A percentile compares a stretch with the other conserved stretches of the same genome.
Conservation (phyloP, 2,113 vertebrate species). For the Cepphus grylle region DNA sequence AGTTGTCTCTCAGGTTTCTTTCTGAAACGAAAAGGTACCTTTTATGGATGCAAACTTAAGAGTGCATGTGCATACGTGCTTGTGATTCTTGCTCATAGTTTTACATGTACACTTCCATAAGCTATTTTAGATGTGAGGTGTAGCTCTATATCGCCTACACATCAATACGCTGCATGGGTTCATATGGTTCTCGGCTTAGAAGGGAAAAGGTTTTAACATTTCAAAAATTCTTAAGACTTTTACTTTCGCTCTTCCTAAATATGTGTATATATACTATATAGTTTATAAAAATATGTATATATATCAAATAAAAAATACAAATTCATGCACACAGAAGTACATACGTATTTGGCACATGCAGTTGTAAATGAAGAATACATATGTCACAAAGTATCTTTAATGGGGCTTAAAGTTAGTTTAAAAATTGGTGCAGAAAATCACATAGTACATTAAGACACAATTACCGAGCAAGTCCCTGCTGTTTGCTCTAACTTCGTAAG, state of each 20-base stretch:
- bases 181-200: background rate
- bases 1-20: background rate
- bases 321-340: background rate
- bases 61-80: background rate
- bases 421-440: background rate
- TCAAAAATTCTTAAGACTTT: background rate
- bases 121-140: background rate
- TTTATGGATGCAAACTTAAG: background rate
- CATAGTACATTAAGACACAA: background rate
- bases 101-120: background rate
- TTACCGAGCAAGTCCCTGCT: background rate
- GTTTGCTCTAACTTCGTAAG: background rate
- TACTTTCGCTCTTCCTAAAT: background rate
- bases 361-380: background rate
- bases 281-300: background rate
- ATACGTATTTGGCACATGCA: rapidly evolving
- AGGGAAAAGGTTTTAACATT: background rate
- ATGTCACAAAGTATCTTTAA: background rate
- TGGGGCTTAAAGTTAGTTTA: background rate
- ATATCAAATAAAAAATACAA: background rate
- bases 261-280: background rate
- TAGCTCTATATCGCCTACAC: rapidly evolving
- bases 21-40: background rate
- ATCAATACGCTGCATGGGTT: rapidly evolving
- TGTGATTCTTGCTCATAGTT: background rate